These are phyloP conservation scores for Drosophila nr. perissopoda DNA, from an alignment of 2,888 invertebrate genomes.

Conservation along the genomic window DNA sequence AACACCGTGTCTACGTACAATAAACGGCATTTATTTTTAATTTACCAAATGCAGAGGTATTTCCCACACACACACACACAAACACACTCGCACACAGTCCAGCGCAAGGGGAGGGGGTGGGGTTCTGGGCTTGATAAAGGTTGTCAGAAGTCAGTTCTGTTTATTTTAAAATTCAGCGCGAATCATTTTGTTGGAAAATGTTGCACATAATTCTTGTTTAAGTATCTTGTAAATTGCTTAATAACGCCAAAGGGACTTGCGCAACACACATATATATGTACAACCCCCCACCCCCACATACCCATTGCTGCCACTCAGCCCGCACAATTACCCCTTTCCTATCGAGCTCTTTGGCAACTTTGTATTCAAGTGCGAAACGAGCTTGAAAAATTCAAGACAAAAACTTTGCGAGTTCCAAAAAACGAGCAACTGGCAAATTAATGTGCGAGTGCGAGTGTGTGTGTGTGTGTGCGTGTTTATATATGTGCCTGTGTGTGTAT, in stretches of 20 bases:
- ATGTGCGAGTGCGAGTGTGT: constrained; percentile 41
- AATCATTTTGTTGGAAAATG: constrained; percentile 82
- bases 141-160: constrained; percentile 79
- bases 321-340: constrained; percentile 61
- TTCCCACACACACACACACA: constrained; percentile 20
- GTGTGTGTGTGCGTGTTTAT: constrained; percentile 17
- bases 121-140: constrained; percentile 34
- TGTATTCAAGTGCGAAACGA: constrained; percentile 75
- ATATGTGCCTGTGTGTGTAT: constrained; percentile 17
- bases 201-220: constrained; percentile 84
- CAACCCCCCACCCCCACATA: background rate
- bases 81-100: background rate
- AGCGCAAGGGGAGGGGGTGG: background rate
- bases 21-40: constrained; percentile 57
- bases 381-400: constrained; percentile 70
- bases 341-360: constrained; percentile 56
- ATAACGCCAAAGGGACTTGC: constrained; percentile 80
- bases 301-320: background rate
- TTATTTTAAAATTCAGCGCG: constrained; percentile 79
- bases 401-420: constrained; percentile 55
- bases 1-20: constrained; percentile 28
- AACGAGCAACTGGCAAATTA: constrained; percentile 69
- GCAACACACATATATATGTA: constrained; percentile 21
- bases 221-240: constrained; percentile 84
- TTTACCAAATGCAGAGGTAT: constrained; percentile 44